phyloP scores from a whole-genome alignment of 2,113 vertebrate genomes.

The Plotosus lineatus region DNA sequence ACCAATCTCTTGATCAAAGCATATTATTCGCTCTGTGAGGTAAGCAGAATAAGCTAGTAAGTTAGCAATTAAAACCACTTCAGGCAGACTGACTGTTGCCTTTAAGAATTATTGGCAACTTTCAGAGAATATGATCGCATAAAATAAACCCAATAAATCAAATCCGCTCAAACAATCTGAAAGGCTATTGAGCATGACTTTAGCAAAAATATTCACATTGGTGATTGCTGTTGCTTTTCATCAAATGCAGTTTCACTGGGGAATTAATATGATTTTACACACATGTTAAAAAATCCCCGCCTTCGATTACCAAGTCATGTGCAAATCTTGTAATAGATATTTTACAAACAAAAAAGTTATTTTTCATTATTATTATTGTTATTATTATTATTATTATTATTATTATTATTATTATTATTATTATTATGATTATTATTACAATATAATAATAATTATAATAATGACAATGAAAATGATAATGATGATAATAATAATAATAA shows the following conservation, averaged over 20 bases:
- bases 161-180: background rate
- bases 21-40: background rate
- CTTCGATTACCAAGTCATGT: too few species aligned
- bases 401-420: too few species aligned
- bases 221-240: background rate
- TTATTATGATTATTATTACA: too few species aligned
- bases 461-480: too few species aligned
- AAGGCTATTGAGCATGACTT: background rate
- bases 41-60: background rate
- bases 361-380: too few species aligned
- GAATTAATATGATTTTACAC: background rate
- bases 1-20: constrained; percentile 22
- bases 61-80: background rate
- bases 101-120: background rate
- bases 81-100: background rate
- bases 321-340: too few species aligned
- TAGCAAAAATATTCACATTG: background rate
- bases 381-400: too few species aligned
- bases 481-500: too few species aligned
- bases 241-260: background rate
- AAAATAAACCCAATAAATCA: background rate
- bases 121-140: background rate
- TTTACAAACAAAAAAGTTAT: too few species aligned
- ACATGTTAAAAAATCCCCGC: background rate
- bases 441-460: too few species aligned